Percentiles rank a stretch among this genome's conserved stretches.
Evolutionary conservation across 2,113 vertebrate genomes (phyloP).

Genomic region (Sebastes fasciatus): DNA sequence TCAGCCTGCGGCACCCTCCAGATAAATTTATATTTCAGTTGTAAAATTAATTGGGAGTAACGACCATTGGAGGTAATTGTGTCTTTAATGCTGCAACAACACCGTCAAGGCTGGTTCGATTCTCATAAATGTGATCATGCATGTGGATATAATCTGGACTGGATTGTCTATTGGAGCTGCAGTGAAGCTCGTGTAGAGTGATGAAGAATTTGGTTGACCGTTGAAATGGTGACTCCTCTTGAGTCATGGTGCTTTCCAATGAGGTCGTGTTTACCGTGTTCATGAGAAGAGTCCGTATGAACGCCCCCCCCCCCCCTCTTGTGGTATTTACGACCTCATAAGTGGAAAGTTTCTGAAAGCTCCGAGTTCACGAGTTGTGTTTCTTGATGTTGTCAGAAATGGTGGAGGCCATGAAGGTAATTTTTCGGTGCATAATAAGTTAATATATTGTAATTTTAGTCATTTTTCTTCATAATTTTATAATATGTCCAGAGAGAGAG

Average conservation of each 20-base stretch:
- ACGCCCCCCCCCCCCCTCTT: too few species aligned
- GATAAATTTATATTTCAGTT: constrained; percentile 20
- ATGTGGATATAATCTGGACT: not conserved
- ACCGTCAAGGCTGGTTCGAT: constrained; percentile 6
- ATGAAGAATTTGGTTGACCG: not conserved
- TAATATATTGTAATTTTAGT: too few species aligned
- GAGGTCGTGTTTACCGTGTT: too few species aligned
- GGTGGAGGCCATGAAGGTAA: too few species aligned
- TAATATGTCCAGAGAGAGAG: too few species aligned
- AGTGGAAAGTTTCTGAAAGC: too few species aligned
- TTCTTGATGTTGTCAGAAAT: too few species aligned
- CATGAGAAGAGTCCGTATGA: too few species aligned
- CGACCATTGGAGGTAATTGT: constrained; percentile 19
- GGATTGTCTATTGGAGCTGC: not conserved
- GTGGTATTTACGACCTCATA: too few species aligned
- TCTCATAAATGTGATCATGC: constrained; percentile 9
- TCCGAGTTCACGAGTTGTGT: too few species aligned
- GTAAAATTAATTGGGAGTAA: constrained; percentile 29
- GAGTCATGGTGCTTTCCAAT: not conserved
- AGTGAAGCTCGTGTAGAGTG: not conserved
- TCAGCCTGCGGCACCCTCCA: constrained; percentile 13
- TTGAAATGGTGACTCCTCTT: not conserved
- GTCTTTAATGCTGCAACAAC: constrained; percentile 25
- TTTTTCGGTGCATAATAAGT: too few species aligned
- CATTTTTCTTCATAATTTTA: too few species aligned